Evolutionary conservation across 2,888 invertebrate species (phyloP).

Genomic region (Zaprionus lineosus): DNA sequence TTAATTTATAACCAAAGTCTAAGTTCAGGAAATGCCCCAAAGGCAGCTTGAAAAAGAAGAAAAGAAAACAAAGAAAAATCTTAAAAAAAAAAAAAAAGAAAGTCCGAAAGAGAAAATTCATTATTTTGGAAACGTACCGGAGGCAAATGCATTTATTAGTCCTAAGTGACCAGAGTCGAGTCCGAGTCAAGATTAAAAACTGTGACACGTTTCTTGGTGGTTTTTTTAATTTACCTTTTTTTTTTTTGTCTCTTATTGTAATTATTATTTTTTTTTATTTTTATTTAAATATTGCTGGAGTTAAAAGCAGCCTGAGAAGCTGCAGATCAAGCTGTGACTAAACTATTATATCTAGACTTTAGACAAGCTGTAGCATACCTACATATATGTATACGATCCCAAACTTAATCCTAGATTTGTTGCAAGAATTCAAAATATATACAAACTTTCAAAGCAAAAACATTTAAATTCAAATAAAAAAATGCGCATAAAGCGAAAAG

Average conservation of each 20-base stretch:
- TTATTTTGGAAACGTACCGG: conserved; percentile 76
- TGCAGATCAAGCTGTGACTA: conserved; percentile 71
- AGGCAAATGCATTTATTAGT: conserved; percentile 82
- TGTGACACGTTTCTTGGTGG: conserved; percentile 38
- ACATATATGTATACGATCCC: conserved; percentile 38
- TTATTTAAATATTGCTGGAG: conserved; percentile 43
- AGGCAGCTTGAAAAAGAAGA: conserved; percentile 2
- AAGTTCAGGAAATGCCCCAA: conserved; percentile 34
- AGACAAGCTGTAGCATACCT: conserved; percentile 18
- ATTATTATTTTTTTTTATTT: conserved; percentile 6
- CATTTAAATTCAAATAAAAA: too few species aligned
- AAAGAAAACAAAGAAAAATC: conserved; percentile 8
- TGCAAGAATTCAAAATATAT: too few species aligned
- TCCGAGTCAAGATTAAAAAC: conserved; percentile 31
- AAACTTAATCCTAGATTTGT: too few species aligned
- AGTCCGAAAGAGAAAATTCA: not conserved
- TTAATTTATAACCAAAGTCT: conserved; percentile 38
- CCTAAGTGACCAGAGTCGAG: conserved; percentile 54
- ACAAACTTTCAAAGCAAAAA: too few species aligned
- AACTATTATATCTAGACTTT: conserved; percentile 46
- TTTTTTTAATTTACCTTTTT: conserved; percentile 12
- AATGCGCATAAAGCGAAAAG: too few species aligned
- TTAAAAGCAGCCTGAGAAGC: conserved; percentile 62
- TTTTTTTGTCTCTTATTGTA: conserved; percentile 5
- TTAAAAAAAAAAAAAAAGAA: conserved; percentile 1